phyloP scores from a whole-genome alignment of 2,113 vertebrate species.

The Stegastes partitus region DNA sequence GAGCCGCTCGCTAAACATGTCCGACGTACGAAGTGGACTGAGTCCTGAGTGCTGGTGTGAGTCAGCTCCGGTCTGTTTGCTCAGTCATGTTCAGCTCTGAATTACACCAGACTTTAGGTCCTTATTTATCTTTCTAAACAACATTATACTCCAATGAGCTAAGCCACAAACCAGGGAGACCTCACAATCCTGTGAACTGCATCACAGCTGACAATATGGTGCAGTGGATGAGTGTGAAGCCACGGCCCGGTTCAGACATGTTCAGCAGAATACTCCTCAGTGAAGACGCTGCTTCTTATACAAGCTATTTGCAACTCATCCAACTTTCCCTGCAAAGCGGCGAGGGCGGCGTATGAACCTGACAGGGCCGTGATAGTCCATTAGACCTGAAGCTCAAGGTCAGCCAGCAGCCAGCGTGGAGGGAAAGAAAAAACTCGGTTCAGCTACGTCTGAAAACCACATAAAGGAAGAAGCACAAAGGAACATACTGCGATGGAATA shows the following conservation, averaged over 20 bases:
- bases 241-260: conserved; percentile 63
- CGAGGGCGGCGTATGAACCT: conserved; percentile 24
- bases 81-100: conserved; percentile 52
- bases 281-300: conserved; percentile 34
- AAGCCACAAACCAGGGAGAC: conserved; percentile 52
- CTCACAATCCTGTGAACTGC: conserved; percentile 56
- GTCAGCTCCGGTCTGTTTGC: conserved; percentile 33
- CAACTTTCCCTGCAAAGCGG: conserved; percentile 12
- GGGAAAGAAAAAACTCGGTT: background rate
- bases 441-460: background rate
- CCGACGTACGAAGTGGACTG: background rate
- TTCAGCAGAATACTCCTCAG: conserved; percentile 51
- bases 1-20: conserved; percentile 39
- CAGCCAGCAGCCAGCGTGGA: background rate
- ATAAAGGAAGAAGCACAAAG: background rate
- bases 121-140: conserved; percentile 71
- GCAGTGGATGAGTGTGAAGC: conserved; percentile 69
- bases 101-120: conserved; percentile 62
- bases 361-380: conserved; percentile 49
- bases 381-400: conserved; percentile 42
- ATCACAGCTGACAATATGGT: conserved; percentile 64
- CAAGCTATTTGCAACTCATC: conserved; percentile 51
- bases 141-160: conserved; percentile 54
- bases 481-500: background rate
- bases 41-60: conserved; percentile 31